Base-by-base conservation (phyloP, 2,113 vertebrate species). In the Dasyornis broadbenti region DNA sequence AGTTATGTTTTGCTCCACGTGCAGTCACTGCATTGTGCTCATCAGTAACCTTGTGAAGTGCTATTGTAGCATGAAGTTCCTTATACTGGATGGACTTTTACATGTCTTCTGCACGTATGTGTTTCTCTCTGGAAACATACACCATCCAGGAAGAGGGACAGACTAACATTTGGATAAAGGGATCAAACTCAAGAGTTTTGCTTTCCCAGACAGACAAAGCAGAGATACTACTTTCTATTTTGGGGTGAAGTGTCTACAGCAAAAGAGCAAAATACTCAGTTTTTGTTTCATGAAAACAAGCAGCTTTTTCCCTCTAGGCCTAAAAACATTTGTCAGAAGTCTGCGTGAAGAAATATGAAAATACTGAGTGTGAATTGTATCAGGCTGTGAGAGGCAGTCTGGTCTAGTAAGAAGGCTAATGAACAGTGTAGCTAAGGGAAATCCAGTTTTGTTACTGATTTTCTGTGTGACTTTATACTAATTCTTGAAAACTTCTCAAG, bases 391-490 rank as follows among this genome's bases (percentile, higher is more conserved):
- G 73, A 95, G 75, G 90, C 93, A 90, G 86, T 88, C 69, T 96
- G n/a, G 92, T 94, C 86, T 94, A 94, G 72, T 95, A 82, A 89
- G 80, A 92, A 94, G 53, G 63, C 45, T 94, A 95, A 94, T 89
- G 94, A 94, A 78, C n/a, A 78, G 49, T 42, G 68, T 9, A 53
- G 53, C 49, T 68, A 84, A 79, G 53, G 40, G 64, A 92, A 95
- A 86, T 30, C 2, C 27, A 52, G 5, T 40, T 94, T 75, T 90
- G 26, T 31, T 54, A 54, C 50, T 26, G 11, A 61, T 91, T 87
- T 87, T 69, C 50, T 47, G 4, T 47, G 19, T 54, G 40, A 85
- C 17, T 64, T 95, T 69, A 63, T 24, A 50, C 12, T 39, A 37
- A 28, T 69, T 90, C 76, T 70, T 73, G 33, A 83, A 54, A 66